Percentiles rank a stretch among this genome's conserved stretches.
Evolutionary conservation across 2,888 invertebrate genomes (phyloP).

Genomic region (Macropis europaea): DNA sequence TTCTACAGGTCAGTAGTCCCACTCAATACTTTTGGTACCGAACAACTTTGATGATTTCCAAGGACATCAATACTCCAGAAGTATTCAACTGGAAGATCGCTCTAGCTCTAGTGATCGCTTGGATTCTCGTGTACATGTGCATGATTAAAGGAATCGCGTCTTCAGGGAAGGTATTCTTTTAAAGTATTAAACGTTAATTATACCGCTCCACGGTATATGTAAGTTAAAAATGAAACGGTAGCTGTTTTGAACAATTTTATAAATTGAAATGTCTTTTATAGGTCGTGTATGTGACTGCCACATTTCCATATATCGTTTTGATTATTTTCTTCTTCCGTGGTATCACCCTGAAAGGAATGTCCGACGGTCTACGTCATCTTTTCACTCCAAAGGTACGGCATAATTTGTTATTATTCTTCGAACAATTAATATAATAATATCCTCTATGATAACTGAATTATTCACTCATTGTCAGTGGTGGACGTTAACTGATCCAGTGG

Average conservation of each 20-base stretch:
- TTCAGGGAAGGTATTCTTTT: constrained; percentile 90
- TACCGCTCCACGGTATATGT: background rate
- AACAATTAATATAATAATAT: background rate
- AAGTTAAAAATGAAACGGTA: background rate
- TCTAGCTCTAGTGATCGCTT: constrained; percentile 91
- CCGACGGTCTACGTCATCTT: constrained; percentile 92
- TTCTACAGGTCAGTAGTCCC: constrained; percentile 88
- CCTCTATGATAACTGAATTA: background rate
- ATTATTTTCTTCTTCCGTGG: constrained; percentile 98
- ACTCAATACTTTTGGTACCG: constrained; percentile 98
- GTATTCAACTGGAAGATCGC: constrained; percentile 96
- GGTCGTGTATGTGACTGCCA: constrained; percentile 96
- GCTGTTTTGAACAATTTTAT: constrained; percentile 8
- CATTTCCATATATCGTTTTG: constrained; percentile 96
- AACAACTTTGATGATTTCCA: constrained; percentile 93
- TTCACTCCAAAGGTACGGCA: constrained; percentile 89
- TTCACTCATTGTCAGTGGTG: constrained; percentile 89
- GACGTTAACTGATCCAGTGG: constrained; percentile 94
- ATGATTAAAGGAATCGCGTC: constrained; percentile 99
- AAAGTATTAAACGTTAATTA: background rate
- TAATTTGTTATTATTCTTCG: too few species aligned
- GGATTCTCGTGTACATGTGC: constrained; percentile 97
- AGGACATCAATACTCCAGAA: constrained; percentile 92
- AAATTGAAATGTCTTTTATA: constrained; percentile 65
- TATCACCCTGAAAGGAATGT: constrained; percentile 92